Percentiles rank a stretch among this genome's conserved stretches.
These are phyloP conservation scores for Otolemur crassicaudatus DNA, from an alignment of 2,797 vertebrate species.

Conservation along the genomic window DNA sequence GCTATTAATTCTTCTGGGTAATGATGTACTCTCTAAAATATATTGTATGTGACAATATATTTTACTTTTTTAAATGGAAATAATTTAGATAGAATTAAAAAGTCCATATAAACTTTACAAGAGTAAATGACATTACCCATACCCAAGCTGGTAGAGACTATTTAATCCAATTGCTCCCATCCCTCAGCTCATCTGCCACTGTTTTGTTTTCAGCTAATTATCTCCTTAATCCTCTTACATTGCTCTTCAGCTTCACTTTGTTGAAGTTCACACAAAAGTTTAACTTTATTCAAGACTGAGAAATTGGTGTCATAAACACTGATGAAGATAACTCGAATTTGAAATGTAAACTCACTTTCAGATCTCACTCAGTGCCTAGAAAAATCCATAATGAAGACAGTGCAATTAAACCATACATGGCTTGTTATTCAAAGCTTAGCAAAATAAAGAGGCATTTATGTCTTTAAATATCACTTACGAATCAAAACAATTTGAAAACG, in stretches of 20 bases:
- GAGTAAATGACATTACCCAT: not conserved
- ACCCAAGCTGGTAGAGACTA: not conserved
- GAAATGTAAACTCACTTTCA: not conserved
- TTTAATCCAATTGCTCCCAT: not conserved
- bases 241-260: conserved; percentile 4
- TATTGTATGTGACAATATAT: not conserved
- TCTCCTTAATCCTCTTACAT: not conserved
- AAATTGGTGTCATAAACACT: not conserved
- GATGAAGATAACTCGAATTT: conserved; percentile 1
- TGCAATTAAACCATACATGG: not conserved
- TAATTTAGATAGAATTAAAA: conserved; percentile 1
- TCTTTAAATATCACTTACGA: not conserved
- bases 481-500: conserved; percentile 11
- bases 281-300: not conserved
- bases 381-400: not conserved
- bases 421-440: not conserved
- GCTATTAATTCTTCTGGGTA: not conserved
- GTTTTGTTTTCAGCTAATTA: not conserved
- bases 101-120: not conserved
- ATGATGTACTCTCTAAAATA: not conserved
- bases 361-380: not conserved
- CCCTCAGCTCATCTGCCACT: not conserved
- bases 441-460: not conserved
- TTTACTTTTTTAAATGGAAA: not conserved
- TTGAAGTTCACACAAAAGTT: not conserved